These are phyloP conservation scores for Chondrosia reniformis DNA, from an alignment of 37 sponge, comb jelly and placozoan species.

Conservation along the genomic window DNA sequence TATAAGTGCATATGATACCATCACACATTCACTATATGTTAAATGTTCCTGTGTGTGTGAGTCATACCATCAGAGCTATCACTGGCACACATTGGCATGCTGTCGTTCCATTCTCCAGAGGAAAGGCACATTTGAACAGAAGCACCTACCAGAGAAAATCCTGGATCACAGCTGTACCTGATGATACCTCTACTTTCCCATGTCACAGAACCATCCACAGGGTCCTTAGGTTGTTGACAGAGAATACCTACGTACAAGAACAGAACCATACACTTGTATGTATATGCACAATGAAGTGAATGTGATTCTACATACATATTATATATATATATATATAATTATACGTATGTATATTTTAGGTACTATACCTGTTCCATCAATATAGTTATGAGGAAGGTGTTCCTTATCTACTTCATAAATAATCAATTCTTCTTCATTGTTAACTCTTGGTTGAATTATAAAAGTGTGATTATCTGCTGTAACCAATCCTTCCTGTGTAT, in stretches of 20 bases:
- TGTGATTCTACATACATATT: too few species aligned
- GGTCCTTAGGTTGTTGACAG: not conserved
- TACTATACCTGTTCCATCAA: not conserved
- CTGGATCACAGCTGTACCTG: not conserved
- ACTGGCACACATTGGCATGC: not conserved
- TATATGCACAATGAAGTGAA: too few species aligned
- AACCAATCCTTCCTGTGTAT: constrained; percentile 5
- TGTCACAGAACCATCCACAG: constrained; percentile 2
- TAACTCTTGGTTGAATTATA: not conserved
- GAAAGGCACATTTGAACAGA: not conserved
- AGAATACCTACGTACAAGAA: not conserved
- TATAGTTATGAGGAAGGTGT: not conserved
- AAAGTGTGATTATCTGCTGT: not conserved
- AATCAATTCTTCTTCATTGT: constrained; percentile 4
- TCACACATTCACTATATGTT: not conserved
- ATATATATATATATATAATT: too few species aligned
- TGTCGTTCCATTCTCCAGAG: not conserved
- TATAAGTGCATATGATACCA: not conserved
- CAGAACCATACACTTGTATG: too few species aligned
- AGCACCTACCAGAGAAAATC: not conserved
- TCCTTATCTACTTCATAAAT: constrained; percentile 3
- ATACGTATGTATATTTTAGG: too few species aligned
- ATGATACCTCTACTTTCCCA: not conserved
- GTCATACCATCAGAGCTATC: not conserved
- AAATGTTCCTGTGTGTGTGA: not conserved